Evolutionary conservation across 2,113 vertebrate genomes (phyloP), one percentile per base, ranked within the genome.

Genomic region (Ctenomys sociabilis): DNA sequence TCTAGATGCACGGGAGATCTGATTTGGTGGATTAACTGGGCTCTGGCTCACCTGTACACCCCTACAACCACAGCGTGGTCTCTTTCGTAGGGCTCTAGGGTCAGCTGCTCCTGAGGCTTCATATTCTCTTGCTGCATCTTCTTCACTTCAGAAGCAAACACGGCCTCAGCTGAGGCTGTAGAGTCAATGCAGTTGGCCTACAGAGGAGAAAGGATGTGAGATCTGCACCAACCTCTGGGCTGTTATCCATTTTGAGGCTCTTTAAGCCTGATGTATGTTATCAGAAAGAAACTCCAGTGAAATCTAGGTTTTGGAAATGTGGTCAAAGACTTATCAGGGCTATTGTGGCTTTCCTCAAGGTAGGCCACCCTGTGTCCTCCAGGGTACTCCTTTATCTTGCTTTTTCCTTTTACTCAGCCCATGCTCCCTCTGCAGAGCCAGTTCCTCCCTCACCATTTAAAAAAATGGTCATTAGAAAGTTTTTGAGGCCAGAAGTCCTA

Each of bases 131-230:
- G n/a, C n/a, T n/a, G n/a, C n/a, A n/a, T n/a, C n/a, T n/a, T n/a
- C n/a, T n/a, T n/a, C n/a, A n/a, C n/a, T 88, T 99, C 99, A 0
- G 99, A 98, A 0, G 99, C 99, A 94, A 99, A 99, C 78, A 99
- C 99, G 0, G 99, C 99, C 93, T 99, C 99, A 0, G 99, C 99
- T 0, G 99, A 98, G 1, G 99, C 99, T 1, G 99, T 99, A 0
- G 99, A 99, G 97, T 99, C 99, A 13, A 99, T 99, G 93, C 99
- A 99, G 98, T 99, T 99, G 1, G 99, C 99, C 99, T 99, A 30
- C 24, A 8, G 40, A 82, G 68, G 49, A 86, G 14, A 75, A 61
- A 77, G 43, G 73, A 35, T 16, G 12, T 45, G 11, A 49, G 75
- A 61, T 73, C 49, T 43, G 30, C 24, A 49, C 54, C 13, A 35